These are phyloP conservation scores for Dorcus hopei DNA, from an alignment of 2,888 invertebrate genomes.

Conservation along the genomic window DNA sequence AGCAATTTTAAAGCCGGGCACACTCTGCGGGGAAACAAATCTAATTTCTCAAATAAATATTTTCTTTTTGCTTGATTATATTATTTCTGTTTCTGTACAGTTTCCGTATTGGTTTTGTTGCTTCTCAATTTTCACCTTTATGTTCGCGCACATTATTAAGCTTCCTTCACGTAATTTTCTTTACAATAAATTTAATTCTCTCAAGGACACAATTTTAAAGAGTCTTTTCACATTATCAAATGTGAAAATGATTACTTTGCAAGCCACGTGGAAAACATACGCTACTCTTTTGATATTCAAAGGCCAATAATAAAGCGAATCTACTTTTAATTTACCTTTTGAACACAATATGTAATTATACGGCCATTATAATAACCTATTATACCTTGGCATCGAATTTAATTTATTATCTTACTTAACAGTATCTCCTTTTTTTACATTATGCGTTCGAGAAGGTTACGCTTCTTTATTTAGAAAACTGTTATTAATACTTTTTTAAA, in stretches of 20 bases:
- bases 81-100: slow-evolving; percentile 49
- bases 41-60: slow-evolving; percentile 53
- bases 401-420: background rate
- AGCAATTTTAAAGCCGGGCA: slow-evolving; percentile 35
- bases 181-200: no score
- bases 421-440: no score
- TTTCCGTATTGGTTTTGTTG: slow-evolving; percentile 27
- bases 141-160: background rate
- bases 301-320: background rate
- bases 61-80: slow-evolving; percentile 50
- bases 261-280: slow-evolving; percentile 1
- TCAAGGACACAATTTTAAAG: no score
- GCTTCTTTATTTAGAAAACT: no score
- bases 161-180: no score
- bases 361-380: slow-evolving; percentile 1
- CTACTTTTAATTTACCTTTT: slow-evolving; percentile 1
- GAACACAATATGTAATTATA: slow-evolving; percentile 5
- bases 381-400: background rate
- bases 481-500: no score
- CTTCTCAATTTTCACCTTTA: slow-evolving; percentile 7
- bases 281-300: background rate
- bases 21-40: slow-evolving; percentile 47
- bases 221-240: no score
- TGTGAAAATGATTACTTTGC: slow-evolving; percentile 19
- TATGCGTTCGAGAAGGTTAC: no score